Percentiles rank a stretch among this genome's conserved stretches.
Conservation (phyloP, 2,888 invertebrate genomes). For the Oscheius myriophilus region DNA sequence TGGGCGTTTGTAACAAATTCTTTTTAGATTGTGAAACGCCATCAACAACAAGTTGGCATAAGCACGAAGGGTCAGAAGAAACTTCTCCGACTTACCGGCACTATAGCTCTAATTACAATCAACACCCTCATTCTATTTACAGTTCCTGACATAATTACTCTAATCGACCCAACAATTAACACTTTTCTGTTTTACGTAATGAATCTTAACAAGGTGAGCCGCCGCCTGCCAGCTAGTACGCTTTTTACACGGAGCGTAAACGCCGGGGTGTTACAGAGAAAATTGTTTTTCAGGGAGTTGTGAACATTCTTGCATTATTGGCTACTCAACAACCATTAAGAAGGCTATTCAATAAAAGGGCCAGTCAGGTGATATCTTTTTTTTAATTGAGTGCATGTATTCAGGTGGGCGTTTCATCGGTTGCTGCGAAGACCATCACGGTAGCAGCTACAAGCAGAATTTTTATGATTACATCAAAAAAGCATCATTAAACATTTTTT, state of each 20-base stretch:
- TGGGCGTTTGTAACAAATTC: no score
- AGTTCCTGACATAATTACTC: constrained; percentile 43
- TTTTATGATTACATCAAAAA: neutral
- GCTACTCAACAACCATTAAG: constrained; percentile 46
- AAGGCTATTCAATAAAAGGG: constrained; percentile 36
- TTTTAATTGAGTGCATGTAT: neutral
- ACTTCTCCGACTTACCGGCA: constrained; percentile 43
- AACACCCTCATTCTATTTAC: constrained; percentile 47
- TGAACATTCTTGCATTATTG: constrained; percentile 47
- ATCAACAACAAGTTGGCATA: constrained; percentile 9
- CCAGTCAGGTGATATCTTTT: neutral
- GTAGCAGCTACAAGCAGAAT: neutral
- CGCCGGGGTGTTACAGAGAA: no score
- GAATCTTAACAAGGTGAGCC: constrained; percentile 53
- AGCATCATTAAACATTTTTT: neutral
- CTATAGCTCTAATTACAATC: constrained; percentile 47
- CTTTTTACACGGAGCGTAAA: no score
- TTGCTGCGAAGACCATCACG: neutral
- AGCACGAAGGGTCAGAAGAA: constrained; percentile 21
- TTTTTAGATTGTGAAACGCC: constrained; percentile 13
- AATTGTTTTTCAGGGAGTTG: constrained; percentile 45
- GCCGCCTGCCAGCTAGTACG: no score
- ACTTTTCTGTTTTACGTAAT: constrained; percentile 48
- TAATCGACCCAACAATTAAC: constrained; percentile 38
- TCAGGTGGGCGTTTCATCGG: constrained; percentile 17